phyloP scores from a whole-genome alignment of 2,797 vertebrate genomes.

The Eremophila alpestris region DNA sequence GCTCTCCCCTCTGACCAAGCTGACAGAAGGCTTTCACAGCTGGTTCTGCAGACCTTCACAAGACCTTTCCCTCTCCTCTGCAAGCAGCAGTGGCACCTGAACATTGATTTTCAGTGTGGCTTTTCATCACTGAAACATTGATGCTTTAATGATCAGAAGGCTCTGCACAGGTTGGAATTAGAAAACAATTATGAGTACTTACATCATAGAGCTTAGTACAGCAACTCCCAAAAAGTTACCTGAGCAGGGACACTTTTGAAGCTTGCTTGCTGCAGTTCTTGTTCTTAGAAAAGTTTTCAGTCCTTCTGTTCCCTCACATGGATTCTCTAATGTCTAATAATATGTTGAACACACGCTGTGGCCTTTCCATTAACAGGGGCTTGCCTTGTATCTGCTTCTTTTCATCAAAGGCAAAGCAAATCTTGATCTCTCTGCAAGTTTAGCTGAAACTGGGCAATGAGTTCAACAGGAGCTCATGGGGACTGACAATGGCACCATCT shows the following conservation, averaged over 20 bases:
- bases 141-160: slow-evolving; percentile 23
- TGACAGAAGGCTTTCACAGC: background rate
- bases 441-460: background rate
- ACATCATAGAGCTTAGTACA: background rate
- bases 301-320: background rate
- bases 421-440: background rate
- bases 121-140: background rate
- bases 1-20: background rate
- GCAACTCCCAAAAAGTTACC: background rate
- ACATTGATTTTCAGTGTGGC: background rate
- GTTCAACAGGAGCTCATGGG: background rate
- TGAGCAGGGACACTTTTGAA: background rate
- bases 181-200: background rate
- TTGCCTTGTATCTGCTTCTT: background rate
- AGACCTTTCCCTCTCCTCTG: background rate
- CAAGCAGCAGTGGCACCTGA: background rate
- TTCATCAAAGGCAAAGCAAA: background rate
- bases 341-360: background rate
- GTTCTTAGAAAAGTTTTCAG: background rate
- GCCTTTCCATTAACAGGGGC: background rate
- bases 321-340: background rate
- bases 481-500: background rate
- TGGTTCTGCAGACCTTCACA: background rate
- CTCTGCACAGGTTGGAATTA: background rate
- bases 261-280: background rate